Base-by-base conservation (phyloP, 2,888 invertebrate genomes). In the Lasius fuliginosus region DNA sequence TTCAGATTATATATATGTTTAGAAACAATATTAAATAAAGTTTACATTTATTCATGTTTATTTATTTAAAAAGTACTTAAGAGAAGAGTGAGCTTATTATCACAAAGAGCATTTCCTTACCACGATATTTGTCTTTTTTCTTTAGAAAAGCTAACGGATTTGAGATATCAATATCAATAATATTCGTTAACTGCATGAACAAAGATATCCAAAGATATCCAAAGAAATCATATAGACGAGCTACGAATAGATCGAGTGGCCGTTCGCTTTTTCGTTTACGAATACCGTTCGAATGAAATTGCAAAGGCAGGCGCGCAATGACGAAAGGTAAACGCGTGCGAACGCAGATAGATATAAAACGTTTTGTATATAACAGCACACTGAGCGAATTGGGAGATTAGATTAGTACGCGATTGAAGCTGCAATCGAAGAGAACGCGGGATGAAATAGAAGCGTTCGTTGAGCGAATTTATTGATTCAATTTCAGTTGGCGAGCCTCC, bases 381-480 rank as follows among this genome's bases (percentile, higher is more conserved):
- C 76, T 53, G 30, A 53, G 40, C 49, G 85, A 83, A 88, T 88
- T 88, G 86, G 83, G 81, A 85, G 85, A 90, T 88, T 85, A 83
- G 85, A 89, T 90, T 90, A 88, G 89, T 77, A 62, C 85, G 79
- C 87, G 89, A 90, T 90, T 90, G 90, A 83, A 82, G 74, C 83
- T 74, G 77, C 84, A 84, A 87, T 90, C 88, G 88, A 87, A 86
- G 89, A 86, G 74, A 60, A n/a, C 71, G 88, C 75, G 83, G 65
- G 79, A 87, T 85, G 85, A 90, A 90, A 90, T 69, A 87, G 89
- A 82, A 77, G 67, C 85, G 85, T 87, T 83, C 69, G 83, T 73
- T 67, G 85, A 79, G 79, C 87, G 90, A 90, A 90, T 90, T 90
- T 90, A 90, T 90, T 87, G 90, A 90, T 90, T 90, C 86, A 90